Evolutionary conservation across 2,888 invertebrate species (phyloP), one percentile per base, ranked within the genome.

Genomic region (Dicranocentrus wangi): DNA sequence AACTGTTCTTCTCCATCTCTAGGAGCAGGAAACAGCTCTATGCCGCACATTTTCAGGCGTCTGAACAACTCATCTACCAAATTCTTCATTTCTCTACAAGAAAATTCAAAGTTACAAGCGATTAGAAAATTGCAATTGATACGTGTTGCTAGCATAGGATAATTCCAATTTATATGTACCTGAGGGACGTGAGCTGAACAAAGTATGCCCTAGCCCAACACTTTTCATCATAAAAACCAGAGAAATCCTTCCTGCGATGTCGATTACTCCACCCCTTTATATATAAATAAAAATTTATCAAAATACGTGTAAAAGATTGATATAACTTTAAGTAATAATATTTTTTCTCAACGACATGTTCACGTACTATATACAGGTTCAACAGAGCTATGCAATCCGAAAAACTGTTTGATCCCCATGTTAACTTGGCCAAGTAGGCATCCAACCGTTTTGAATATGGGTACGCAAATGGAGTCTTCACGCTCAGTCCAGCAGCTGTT

Each of bases 371-470:
- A 88, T 94, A 97, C 0, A 94, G 93, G 87, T 94, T 93, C 3
- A 94, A 90, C 84, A 93, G 92, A 0, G 96, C 94, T 81, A 97
- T 92, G 77, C 94, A 92, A 89, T 98, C 98, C 87, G 96, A 95
- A 89, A 93, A 91, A 0, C 95, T 94, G 0, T 93, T 93, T 88
- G 93, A 93, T 0, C 97, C 92, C 95, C 95, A 98, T 0, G 92
- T 90, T 19, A 96, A 89, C 88, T 94, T 94, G 15, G 93, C 92
- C 86, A 93, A 92, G 88, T 93, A 95, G 0, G 93, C 92, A 69
- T 92, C 90, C 66, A 95, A 88, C 65, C 92, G 90, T 85, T 93
- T 91, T 69, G 92, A 91, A 88, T 93, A 94, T 0, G 94, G 93
- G 79, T 91, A 92, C 79, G 92, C 92, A 88, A 96, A 97, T 71